These are phyloP conservation scores for Ornithoptera alexandrae DNA, from an alignment of 2,888 invertebrate species.

Conservation along the genomic window DNA sequence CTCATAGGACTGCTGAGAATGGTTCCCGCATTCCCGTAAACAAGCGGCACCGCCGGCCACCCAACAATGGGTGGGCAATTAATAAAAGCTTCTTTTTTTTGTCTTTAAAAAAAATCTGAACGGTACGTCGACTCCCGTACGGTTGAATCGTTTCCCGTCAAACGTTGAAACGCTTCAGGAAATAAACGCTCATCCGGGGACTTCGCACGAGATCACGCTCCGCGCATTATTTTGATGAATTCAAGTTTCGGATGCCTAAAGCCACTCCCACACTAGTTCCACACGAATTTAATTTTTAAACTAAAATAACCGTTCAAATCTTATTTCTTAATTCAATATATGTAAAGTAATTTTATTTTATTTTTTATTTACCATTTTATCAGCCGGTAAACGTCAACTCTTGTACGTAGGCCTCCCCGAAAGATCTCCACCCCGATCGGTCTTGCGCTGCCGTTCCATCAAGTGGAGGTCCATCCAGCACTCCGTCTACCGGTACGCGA, in stretches of 20 bases:
- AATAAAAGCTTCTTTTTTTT: constrained; percentile 50
- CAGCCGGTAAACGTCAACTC: too few species aligned
- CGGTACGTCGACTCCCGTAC: constrained; percentile 46
- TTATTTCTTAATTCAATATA: too few species aligned
- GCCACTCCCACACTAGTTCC: constrained; percentile 33
- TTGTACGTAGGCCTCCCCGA: too few species aligned
- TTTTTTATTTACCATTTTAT: too few species aligned
- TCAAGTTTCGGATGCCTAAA: constrained; percentile 47
- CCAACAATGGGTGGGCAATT: constrained; percentile 64
- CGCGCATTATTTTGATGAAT: constrained; percentile 70
- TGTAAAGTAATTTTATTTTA: too few species aligned
- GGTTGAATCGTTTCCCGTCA: constrained; percentile 48
- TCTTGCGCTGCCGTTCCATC: too few species aligned
- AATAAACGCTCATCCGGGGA: constrained; percentile 64
- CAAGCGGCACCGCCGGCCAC: constrained; percentile 48
- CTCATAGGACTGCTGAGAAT: constrained; percentile 37
- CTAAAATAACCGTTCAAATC: neutral
- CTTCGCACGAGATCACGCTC: constrained; percentile 67
- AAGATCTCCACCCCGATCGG: too few species aligned
- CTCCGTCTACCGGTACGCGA: too few species aligned
- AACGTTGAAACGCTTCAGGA: constrained; percentile 55
- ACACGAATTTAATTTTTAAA: neutral
- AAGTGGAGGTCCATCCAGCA: too few species aligned
- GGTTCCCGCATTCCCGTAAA: constrained; percentile 43
- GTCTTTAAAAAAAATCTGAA: constrained; percentile 40